Evolutionary conservation across 2,797 vertebrate species (phyloP).

Genomic region (Ptychadena robeensis): DNA sequence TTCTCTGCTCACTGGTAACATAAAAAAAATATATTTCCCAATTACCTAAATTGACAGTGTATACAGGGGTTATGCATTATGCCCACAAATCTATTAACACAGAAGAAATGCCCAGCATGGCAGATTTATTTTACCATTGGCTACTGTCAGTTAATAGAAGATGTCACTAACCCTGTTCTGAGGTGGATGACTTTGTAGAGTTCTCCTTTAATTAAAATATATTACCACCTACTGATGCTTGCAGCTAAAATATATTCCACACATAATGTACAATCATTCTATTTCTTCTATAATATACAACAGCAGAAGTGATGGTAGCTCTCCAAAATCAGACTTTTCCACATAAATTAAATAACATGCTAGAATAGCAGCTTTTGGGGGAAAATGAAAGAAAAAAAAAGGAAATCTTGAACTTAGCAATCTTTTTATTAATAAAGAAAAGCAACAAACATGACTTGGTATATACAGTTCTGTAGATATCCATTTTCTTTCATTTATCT

Average conservation of each 20-base stretch:
- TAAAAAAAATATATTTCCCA: too few relatives aligned
- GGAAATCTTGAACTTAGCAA: constrained; percentile 70
- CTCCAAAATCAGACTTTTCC: constrained; percentile 25
- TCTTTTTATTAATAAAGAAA: constrained; percentile 64
- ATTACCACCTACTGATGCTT: background rate
- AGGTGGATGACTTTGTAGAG: too few relatives aligned
- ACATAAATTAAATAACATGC: constrained; percentile 5
- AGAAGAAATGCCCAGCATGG: too few relatives aligned
- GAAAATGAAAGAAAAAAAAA: constrained; percentile 47
- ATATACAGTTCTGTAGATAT: constrained; percentile 66
- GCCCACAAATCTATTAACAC: too few relatives aligned
- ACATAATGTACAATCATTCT: constrained; percentile 19
- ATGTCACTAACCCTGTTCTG: too few relatives aligned
- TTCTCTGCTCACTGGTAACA: too few relatives aligned
- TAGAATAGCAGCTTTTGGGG: too few relatives aligned
- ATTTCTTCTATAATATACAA: constrained; percentile 5
- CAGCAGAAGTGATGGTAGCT: constrained; percentile 23
- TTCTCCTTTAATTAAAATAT: background rate
- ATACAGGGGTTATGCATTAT: too few relatives aligned
- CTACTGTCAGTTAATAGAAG: too few relatives aligned
- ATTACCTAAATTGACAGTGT: too few relatives aligned
- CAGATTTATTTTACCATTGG: too few relatives aligned
- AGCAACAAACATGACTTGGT: constrained; percentile 60
- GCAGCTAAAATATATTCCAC: constrained; percentile 13
- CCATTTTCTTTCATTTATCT: constrained; percentile 71